These are phyloP conservation scores for Arctocebus calabarensis DNA, from an alignment of 2,797 vertebrate genomes.

Conservation along the genomic window DNA sequence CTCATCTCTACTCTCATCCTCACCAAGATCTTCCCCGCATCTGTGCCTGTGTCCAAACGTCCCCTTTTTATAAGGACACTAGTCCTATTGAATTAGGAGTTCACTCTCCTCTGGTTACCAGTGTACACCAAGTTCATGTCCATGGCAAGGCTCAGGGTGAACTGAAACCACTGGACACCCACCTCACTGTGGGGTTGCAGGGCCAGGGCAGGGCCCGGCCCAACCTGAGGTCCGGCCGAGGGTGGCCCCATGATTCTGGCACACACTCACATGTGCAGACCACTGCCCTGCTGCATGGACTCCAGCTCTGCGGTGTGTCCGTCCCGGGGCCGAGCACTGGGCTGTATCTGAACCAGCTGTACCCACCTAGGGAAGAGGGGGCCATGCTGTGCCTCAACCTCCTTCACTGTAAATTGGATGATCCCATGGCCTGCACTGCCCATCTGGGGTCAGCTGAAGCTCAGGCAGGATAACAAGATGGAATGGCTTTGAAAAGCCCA, in stretches of 20 bases:
- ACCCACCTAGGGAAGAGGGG: background rate
- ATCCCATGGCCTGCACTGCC: background rate
- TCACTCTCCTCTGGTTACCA: too few species aligned
- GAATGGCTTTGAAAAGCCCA: background rate
- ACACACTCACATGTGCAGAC: background rate
- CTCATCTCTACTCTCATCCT: rapidly evolving
- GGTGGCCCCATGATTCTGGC: background rate
- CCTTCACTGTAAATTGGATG: background rate
- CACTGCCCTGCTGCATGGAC: background rate
- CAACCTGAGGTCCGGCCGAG: background rate
- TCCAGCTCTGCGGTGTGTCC: background rate
- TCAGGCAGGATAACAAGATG: background rate
- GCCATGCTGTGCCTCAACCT: background rate
- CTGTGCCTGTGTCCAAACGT: background rate
- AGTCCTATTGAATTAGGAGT: background rate
- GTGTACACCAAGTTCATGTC: background rate
- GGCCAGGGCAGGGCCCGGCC: background rate
- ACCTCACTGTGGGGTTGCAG: background rate
- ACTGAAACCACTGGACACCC: background rate
- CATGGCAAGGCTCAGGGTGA: background rate
- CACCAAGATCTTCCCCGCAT: background rate
- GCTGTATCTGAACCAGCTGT: background rate
- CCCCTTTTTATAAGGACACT: background rate
- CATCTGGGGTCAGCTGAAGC: background rate
- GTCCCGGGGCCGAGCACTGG: background rate